These are phyloP conservation scores for Leptodactylus fuscus DNA, from an alignment of 2,113 vertebrate genomes.

Conservation along the genomic window DNA sequence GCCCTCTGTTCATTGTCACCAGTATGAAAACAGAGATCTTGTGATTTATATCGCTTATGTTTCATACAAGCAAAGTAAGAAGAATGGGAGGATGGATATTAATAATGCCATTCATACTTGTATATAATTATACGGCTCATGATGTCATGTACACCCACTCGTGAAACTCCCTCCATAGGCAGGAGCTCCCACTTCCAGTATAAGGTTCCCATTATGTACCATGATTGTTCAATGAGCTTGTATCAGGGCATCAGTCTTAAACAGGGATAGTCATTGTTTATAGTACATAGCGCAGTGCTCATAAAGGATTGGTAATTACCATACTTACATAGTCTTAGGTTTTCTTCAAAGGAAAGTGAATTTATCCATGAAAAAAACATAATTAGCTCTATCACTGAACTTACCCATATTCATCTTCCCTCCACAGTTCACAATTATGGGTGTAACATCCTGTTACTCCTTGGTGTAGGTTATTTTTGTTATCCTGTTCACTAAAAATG, in stretches of 20 bases:
- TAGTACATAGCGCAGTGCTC: not conserved
- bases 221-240: not conserved
- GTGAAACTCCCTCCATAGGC: constrained; percentile 6
- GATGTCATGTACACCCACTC: constrained; percentile 31
- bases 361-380: not conserved
- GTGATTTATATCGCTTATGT: constrained; percentile 13
- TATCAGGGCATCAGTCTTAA: not conserved
- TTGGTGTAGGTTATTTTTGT: not conserved
- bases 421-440: not conserved
- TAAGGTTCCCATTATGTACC: not conserved
- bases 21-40: not conserved
- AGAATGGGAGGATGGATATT: constrained; percentile 1
- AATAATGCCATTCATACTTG: constrained; percentile 10
- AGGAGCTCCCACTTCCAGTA: constrained; percentile 8
- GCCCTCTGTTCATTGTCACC: constrained; percentile 5
- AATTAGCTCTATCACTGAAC: not conserved
- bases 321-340: constrained; percentile 6
- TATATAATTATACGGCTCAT: constrained; percentile 2
- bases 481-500: not conserved
- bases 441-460: not conserved
- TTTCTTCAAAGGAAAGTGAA: constrained; percentile 24
- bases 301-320: not conserved
- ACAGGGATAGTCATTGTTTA: constrained; percentile 11
- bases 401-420: not conserved
- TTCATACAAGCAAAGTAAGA: not conserved